Base-by-base conservation (phyloP, 2,797 vertebrate genomes). In the Brotula barbata region DNA sequence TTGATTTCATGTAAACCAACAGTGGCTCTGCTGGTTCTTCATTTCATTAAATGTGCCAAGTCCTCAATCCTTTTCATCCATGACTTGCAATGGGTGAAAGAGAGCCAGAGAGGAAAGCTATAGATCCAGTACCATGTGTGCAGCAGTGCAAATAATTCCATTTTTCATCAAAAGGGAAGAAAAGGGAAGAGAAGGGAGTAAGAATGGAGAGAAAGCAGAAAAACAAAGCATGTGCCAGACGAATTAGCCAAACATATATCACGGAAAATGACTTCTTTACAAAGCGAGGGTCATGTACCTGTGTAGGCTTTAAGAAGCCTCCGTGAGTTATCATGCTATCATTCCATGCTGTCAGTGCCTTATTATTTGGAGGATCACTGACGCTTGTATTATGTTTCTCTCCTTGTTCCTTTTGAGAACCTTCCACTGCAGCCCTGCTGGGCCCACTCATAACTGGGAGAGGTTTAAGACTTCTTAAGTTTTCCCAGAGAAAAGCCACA, bases 241-340 rank as follows among this genome's bases (percentile, higher is more conserved):
- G 91, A 96, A 95, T 92, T 88, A 90, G 85, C 68, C 71, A 78
- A 84, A 71, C 74, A 71, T 88, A 84, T 81, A 89, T 91, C 91
- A 90, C 51, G 64, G 89, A 93, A 91, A 93, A 94, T 92, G 90
- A 91, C 93, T 95, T 93, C 91, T 93, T 92, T 90, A 91, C 87
- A 91, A 92, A 92, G 90, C 89, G 81, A 83, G 90, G 92, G 94
- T 94, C 93, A 90, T 92, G 92, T 94, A 93, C 92, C 93, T 95
- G 90, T 72, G 89, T 86, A 91, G 88, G 89, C 89, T 93, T 87
- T 80, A 87, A 87, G 92, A 93, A 92, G 91, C 92, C 87, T 89
- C 92, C 80, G 83, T 95, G 93, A 94, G 94, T 95, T 95, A 96
- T 95, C 93, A 92, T 92, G 92, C 94, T 91, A 94, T 95, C 95